Conservation (phyloP, 1,140 invertebrate species). For the Dendroctonus ponderosae region DNA sequence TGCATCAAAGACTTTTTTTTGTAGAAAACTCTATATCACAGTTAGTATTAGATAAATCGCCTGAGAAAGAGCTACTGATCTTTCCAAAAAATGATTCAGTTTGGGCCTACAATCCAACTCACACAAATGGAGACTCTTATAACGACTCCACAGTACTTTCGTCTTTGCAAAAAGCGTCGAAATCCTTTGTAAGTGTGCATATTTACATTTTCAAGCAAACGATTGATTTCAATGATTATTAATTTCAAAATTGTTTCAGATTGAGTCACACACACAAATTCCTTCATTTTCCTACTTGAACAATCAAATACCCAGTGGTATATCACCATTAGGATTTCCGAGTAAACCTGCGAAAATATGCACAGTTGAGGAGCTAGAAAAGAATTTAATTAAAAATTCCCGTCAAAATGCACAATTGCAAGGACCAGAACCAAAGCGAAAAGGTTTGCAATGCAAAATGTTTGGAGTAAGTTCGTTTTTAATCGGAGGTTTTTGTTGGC, state of each 20-base stretch:
- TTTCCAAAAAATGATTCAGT: constrained; percentile 37
- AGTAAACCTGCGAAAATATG: constrained; percentile 47
- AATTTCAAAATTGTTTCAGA: constrained; percentile 15
- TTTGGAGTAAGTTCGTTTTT: background rate
- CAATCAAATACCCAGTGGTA: constrained; percentile 8
- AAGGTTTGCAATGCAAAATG: background rate
- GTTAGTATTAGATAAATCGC: constrained; percentile 53
- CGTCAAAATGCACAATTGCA: constrained; percentile 16
- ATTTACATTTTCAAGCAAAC: background rate
- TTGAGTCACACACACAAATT: constrained; percentile 18
- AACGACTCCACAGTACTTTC: constrained; percentile 36
- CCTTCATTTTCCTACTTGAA: constrained; percentile 12
- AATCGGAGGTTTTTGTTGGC: background rate
- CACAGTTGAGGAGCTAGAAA: constrained; percentile 60
- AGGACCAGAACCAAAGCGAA: background rate
- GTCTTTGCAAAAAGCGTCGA: constrained; percentile 39
- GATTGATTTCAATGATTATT: constrained; percentile 2
- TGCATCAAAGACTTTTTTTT: constrained; percentile 30
- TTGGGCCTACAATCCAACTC: constrained; percentile 42
- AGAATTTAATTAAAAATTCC: constrained; percentile 47
- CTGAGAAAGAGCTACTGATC: constrained; percentile 21
- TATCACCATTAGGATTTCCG: constrained; percentile 4
- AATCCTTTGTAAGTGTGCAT: constrained; percentile 39
- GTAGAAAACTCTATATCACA: constrained; percentile 57
- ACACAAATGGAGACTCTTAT: constrained; percentile 41